Percentiles rank a stretch among this genome's conserved stretches.
Evolutionary conservation across 23 tunicate species (phyloP).

Genomic region (Phallusia fumigata): DNA sequence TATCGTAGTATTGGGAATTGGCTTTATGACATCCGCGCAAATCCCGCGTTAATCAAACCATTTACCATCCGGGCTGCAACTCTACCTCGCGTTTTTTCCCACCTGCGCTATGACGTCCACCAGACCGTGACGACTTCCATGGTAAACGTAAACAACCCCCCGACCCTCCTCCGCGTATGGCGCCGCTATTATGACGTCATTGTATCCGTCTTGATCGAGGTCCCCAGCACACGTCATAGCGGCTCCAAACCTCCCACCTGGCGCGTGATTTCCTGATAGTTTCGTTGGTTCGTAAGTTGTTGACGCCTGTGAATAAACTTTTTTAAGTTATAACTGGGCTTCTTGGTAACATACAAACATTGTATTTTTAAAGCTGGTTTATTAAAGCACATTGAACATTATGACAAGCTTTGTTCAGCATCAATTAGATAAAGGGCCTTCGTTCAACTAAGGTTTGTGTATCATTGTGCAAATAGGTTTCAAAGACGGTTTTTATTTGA

Average conservation of each 20-base stretch:
- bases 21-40: too few relatives aligned
- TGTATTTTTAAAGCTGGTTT: too few relatives aligned
- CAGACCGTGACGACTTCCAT: slow-evolving; percentile 46
- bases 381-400: too few relatives aligned
- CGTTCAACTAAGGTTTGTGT: too few relatives aligned
- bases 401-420: too few relatives aligned
- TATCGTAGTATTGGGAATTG: too few relatives aligned
- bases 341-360: neutral
- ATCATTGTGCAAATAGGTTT: too few relatives aligned
- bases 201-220: slow-evolving; percentile 52
- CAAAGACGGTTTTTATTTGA: too few relatives aligned
- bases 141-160: slow-evolving; percentile 71
- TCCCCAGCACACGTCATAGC: slow-evolving; percentile 73
- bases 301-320: neutral
- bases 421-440: too few relatives aligned
- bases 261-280: neutral
- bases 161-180: slow-evolving; percentile 53
- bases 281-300: neutral
- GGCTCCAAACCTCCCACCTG: slow-evolving; percentile 79
- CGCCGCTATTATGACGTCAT: slow-evolving; percentile 76
- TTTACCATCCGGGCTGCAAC: too few relatives aligned
- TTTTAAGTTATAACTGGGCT: neutral
- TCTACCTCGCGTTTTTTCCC: too few relatives aligned
- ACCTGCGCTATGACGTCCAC: neutral
- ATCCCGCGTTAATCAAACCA: too few relatives aligned